These are phyloP conservation scores for Sinocyclocheilus anophthalmus DNA, from an alignment of 2,113 vertebrate species.

Conservation along the genomic window DNA sequence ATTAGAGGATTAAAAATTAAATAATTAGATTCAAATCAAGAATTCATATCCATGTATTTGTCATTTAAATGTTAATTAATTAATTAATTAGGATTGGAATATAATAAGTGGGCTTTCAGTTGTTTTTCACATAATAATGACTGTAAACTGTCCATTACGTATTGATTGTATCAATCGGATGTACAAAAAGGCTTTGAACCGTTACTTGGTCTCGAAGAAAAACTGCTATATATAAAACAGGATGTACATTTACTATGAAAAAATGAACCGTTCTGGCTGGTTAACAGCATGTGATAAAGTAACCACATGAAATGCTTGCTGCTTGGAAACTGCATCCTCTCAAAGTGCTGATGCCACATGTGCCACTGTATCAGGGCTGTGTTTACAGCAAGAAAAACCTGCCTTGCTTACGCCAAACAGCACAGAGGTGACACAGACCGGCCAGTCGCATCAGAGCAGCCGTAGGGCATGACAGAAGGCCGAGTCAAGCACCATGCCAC, in stretches of 20 bases:
- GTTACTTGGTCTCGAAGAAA: neutral
- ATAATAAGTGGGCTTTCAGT: neutral
- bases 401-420: neutral
- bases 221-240: neutral
- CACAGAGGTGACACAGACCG: neutral
- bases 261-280: neutral
- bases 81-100: neutral
- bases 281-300: neutral
- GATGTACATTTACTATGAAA: neutral
- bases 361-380: neutral
- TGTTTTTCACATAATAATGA: neutral
- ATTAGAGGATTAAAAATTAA: neutral
- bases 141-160: neutral
- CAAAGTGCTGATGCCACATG: neutral
- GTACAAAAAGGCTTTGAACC: neutral
- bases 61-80: neutral
- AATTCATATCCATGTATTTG: neutral
- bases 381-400: neutral
- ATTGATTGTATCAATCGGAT: neutral
- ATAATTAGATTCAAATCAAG: neutral
- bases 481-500: neutral
- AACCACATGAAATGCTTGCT: constrained; percentile 9
- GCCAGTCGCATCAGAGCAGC: neutral
- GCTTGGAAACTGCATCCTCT: neutral
- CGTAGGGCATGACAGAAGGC: neutral